Evolutionary conservation across 2,888 invertebrate species (phyloP).

Genomic region (Diploptera punctata): DNA sequence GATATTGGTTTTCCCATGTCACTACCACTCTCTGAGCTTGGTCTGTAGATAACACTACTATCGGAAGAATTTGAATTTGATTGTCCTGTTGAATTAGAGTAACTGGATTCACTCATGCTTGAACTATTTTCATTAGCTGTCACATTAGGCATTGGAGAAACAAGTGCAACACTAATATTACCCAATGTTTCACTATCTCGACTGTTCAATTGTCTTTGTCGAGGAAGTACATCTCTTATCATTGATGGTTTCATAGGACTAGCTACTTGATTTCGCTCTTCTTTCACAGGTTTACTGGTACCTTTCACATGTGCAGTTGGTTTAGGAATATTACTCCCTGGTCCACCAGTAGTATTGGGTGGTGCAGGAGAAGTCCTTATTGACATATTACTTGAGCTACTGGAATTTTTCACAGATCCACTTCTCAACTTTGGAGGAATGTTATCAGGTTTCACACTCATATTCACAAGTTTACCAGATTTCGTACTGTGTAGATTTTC

Average conservation of each 20-base stretch:
- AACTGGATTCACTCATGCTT: conserved; percentile 71
- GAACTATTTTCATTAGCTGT: conserved; percentile 47
- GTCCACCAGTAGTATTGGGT: background rate
- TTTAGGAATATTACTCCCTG: conserved; percentile 78
- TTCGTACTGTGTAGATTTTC: conserved; percentile 25
- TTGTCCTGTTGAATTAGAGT: conserved; percentile 59
- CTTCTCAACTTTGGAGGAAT: background rate
- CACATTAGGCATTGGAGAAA: conserved; percentile 77
- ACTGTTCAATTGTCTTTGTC: conserved; percentile 26
- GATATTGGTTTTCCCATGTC: conserved; percentile 54
- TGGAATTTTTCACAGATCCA: background rate
- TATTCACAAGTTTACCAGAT: conserved; percentile 27
- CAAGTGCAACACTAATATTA: conserved; percentile 58
- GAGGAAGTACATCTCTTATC: conserved; percentile 3
- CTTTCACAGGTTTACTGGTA: conserved; percentile 67
- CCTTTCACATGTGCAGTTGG: conserved; percentile 93
- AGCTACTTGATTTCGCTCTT: conserved; percentile 28
- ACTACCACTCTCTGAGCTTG: conserved; percentile 70
- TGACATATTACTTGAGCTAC: background rate
- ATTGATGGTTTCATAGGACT: conserved; percentile 18
- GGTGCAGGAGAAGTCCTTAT: conserved; percentile 1
- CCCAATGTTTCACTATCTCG: conserved; percentile 12
- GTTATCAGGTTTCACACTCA: conserved; percentile 26
- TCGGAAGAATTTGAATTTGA: conserved; percentile 73
- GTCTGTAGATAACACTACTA: conserved; percentile 75